A percentile compares a stretch with the other conserved stretches of the same genome.
phyloP scores from a whole-genome alignment of 64 coral and sea anemone genomes.

The Dendronephthya gigantea region DNA sequence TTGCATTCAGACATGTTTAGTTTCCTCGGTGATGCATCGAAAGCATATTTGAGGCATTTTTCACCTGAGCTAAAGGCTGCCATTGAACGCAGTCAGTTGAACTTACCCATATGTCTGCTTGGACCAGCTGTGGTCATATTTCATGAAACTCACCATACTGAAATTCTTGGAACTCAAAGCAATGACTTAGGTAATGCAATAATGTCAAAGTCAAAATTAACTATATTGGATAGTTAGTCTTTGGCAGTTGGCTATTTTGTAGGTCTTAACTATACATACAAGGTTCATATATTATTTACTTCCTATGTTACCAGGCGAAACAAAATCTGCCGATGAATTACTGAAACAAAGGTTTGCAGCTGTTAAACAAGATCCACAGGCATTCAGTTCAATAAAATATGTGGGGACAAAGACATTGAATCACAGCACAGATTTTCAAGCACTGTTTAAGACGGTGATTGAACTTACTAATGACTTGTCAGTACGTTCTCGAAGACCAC shows the following conservation, averaged over 20 bases:
- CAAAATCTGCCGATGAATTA: slow-evolving; percentile 75
- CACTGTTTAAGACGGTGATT: background rate
- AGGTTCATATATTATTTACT: too few species aligned
- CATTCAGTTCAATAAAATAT: slow-evolving; percentile 93
- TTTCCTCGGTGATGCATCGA: slow-evolving; percentile 93
- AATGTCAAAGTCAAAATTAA: background rate
- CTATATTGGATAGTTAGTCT: background rate
- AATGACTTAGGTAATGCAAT: too few species aligned
- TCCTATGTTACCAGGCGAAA: background rate
- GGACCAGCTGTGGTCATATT: slow-evolving; percentile 91
- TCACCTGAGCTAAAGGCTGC: slow-evolving; percentile 71
- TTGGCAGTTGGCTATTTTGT: too few species aligned
- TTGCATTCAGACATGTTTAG: slow-evolving; percentile 76
- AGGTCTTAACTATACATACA: too few species aligned
- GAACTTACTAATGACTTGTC: background rate
- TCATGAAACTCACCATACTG: slow-evolving; percentile 94
- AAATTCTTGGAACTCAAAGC: slow-evolving; percentile 49
- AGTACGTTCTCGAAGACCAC: background rate
- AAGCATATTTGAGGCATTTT: slow-evolving; percentile 92
- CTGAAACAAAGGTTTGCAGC: slow-evolving; percentile 86
- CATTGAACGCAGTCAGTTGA: slow-evolving; percentile 52
- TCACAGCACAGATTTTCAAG: slow-evolving; percentile 52
- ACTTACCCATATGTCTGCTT: slow-evolving; percentile 76
- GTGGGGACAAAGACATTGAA: slow-evolving; percentile 65
- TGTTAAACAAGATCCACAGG: slow-evolving; percentile 60